A percentile compares a stretch with the other conserved stretches of the same genome.
Evolutionary conservation across 1,140 invertebrate species (phyloP).

Genomic region (Rhynchophorus ferrugineus): DNA sequence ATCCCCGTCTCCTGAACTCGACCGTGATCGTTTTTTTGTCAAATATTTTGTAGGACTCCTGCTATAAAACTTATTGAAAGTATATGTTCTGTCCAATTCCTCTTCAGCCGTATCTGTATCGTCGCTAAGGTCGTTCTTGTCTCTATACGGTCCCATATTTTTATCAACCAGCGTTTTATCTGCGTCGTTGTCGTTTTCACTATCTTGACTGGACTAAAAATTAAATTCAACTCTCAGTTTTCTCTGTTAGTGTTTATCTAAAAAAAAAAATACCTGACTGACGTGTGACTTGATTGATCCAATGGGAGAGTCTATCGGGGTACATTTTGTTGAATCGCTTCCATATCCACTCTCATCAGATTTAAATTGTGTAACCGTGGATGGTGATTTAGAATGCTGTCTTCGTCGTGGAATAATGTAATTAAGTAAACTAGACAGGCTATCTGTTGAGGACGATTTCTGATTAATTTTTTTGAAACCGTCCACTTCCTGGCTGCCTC

Average conservation of each 20-base stretch:
- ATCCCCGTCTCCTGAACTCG: slow-evolving; percentile 14
- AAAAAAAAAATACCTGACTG: too few species aligned
- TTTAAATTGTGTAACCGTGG: slow-evolving; percentile 24
- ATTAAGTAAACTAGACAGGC: slow-evolving; percentile 28
- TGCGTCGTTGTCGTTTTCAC: slow-evolving; percentile 10
- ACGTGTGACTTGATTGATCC: slow-evolving; percentile 26
- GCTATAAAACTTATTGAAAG: slow-evolving; percentile 18
- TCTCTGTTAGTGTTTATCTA: too few species aligned
- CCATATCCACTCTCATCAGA: slow-evolving; percentile 59
- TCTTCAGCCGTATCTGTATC: slow-evolving; percentile 34
- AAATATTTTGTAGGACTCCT: slow-evolving; percentile 14
- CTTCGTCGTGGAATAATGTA: slow-evolving; percentile 26
- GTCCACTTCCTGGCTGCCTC: slow-evolving; percentile 32
- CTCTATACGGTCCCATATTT: not conserved
- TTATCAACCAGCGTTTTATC: slow-evolving; percentile 3
- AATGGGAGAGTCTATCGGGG: slow-evolving; percentile 48
- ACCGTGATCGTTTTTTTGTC: slow-evolving; percentile 24
- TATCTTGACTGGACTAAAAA: slow-evolving; percentile 14
- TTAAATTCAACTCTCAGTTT: not conserved
- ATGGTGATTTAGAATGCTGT: slow-evolving; percentile 20
- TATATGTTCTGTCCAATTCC: slow-evolving; percentile 24
- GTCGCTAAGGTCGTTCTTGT: slow-evolving; percentile 22
- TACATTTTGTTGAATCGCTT: slow-evolving; percentile 52
- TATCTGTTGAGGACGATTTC: slow-evolving; percentile 27
- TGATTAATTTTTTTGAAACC: slow-evolving; percentile 14